A percentile compares a stretch with the other conserved stretches of the same genome.
These are phyloP conservation scores for Haemorhous mexicanus DNA, from an alignment of 2,113 vertebrate species.

Conservation along the genomic window DNA sequence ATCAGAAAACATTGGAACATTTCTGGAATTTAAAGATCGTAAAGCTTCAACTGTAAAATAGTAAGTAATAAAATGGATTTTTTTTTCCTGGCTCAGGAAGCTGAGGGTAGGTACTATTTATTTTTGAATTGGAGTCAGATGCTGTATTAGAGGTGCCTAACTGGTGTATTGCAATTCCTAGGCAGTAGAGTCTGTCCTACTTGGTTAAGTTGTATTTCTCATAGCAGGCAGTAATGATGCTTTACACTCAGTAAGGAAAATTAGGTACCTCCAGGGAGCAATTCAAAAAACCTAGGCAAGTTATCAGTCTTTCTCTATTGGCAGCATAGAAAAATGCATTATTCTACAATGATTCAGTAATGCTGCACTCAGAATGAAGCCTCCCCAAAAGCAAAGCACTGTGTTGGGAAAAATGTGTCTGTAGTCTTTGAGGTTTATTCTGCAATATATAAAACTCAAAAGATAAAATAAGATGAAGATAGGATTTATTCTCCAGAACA, in stretches of 20 bases:
- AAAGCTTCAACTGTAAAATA: background rate
- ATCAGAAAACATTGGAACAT: background rate
- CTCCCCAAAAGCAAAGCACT: background rate
- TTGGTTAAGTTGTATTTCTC: background rate
- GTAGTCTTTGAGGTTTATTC: background rate
- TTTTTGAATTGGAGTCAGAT: background rate
- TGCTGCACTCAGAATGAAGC: background rate
- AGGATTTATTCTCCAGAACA: background rate
- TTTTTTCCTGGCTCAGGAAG: background rate
- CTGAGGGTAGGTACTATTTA: background rate
- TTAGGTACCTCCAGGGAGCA: background rate
- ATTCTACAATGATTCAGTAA: background rate
- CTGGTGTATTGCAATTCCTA: background rate
- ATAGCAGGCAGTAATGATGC: background rate
- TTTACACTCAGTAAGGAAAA: background rate
- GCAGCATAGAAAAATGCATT: background rate
- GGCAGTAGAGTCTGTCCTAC: background rate
- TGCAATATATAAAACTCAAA: background rate
- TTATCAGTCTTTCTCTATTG: background rate
- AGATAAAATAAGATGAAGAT: background rate
- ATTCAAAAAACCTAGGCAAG: background rate
- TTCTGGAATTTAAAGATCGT: background rate
- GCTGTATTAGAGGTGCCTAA: background rate
- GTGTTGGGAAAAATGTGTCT: background rate
- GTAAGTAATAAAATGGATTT: background rate